Evolutionary conservation across 2,797 vertebrate genomes (phyloP), one percentile per base, ranked within the genome.

Genomic region (Hypotaenidia philippensis): DNA sequence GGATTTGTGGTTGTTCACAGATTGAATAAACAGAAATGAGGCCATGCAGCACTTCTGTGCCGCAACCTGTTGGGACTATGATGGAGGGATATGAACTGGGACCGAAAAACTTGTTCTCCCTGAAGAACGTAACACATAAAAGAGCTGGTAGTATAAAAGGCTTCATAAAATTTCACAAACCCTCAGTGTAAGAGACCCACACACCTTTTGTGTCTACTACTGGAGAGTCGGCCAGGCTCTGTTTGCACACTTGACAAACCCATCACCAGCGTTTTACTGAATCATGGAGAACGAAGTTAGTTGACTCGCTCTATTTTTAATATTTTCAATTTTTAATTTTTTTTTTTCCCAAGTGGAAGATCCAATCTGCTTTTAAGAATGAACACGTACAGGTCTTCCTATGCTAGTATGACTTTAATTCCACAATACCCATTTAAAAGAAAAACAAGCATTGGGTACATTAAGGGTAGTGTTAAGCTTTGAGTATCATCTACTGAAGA

Each of bases 141-240:
- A 75, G 13, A 63, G 18, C 0, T 0, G 4, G 1, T 0, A 1
- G 47, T 68, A 38, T 38, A 56, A 41, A 68, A 83, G 31, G 4
- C 18, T 63, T 88, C 7, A 64, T 21, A 60, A 87, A 52, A 60
- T 56, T 68, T 74, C 63, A 49, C 13, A 52, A 83, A 49, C 66
- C 6, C 5, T 90, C 10, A 20, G 10, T 20, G 3, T 52, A 72
- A 83, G 13, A 65, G 13, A 38, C 5, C 1, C 31, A 3, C 3
- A 11, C 2, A 4, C 5, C 10, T 79, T 74, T 81, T 89, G 5
- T 44, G 22, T 52, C 59, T 80, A 16, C 7, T 44, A 7, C 8
- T 34, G 21, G 9, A 61, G 17, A 50, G 34, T 3, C 2, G 76
- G 41, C 2, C 26, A 41, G 40, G 6, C 19, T 85, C 44, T 89